phyloP scores from a whole-genome alignment of 1,140 invertebrate species.

The Drosophila asahinai region DNA sequence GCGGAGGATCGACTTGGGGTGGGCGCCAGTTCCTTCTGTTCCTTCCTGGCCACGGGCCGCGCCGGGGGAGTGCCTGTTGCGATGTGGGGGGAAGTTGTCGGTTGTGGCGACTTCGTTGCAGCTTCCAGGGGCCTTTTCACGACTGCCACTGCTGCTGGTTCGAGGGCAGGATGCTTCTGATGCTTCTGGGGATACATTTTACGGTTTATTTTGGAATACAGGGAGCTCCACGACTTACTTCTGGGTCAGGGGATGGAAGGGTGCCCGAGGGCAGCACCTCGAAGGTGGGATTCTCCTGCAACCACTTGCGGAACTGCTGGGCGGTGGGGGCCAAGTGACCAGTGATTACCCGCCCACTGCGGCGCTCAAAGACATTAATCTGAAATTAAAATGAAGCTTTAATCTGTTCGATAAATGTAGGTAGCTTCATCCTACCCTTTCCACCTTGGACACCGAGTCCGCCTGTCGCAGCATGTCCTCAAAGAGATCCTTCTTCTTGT shows the following conservation, averaged over 20 bases:
- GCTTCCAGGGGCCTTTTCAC: slow-evolving; percentile 23
- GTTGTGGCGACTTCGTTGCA: slow-evolving; percentile 13
- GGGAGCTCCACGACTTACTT: slow-evolving; percentile 55
- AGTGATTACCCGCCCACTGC: slow-evolving; percentile 90
- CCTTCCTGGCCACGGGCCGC: slow-evolving; percentile 37
- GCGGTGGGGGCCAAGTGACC: slow-evolving; percentile 92
- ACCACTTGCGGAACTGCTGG: slow-evolving; percentile 92
- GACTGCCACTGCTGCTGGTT: background rate
- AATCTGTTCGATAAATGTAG: background rate
- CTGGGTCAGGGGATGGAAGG: slow-evolving; percentile 85
- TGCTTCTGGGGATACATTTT: slow-evolving; percentile 38
- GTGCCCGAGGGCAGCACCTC: slow-evolving; percentile 90
- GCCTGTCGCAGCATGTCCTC: slow-evolving; percentile 73
- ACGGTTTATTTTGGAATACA: background rate
- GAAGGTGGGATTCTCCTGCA: slow-evolving; percentile 94
- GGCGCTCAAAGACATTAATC: slow-evolving; percentile 92
- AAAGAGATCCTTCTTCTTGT: slow-evolving; percentile 76
- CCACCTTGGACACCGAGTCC: slow-evolving; percentile 79
- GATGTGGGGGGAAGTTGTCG: background rate
- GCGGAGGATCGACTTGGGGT: background rate
- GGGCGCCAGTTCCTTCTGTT: slow-evolving; percentile 27
- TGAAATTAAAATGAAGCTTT: background rate
- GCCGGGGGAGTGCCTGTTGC: background rate
- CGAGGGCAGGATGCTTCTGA: slow-evolving; percentile 24
- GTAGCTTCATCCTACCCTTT: slow-evolving; percentile 85